A percentile compares a stretch with the other conserved stretches of the same genome.
phyloP scores from a whole-genome alignment of 2,113 vertebrate species.

The Python bivittatus region DNA sequence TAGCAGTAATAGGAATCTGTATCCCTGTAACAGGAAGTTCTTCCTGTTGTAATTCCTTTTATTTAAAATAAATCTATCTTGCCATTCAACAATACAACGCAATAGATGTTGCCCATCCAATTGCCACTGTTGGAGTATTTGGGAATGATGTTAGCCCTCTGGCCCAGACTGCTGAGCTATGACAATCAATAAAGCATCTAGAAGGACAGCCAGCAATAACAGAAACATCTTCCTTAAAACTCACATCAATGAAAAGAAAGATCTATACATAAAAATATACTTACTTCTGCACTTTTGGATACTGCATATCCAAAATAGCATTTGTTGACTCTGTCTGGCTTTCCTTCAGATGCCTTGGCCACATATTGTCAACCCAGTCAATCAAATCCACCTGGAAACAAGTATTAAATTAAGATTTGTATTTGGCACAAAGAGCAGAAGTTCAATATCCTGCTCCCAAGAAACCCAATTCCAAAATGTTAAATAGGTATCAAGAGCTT shows the following conservation, averaged over 20 bases:
- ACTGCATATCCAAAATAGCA: slow-evolving; percentile 97
- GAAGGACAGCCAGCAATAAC: background rate
- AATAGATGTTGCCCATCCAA: background rate
- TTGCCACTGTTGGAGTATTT: background rate
- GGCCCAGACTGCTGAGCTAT: background rate
- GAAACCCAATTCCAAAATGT: background rate
- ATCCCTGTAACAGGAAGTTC: background rate
- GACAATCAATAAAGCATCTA: background rate
- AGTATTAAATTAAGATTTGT: slow-evolving; percentile 5
- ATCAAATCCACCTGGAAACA: slow-evolving; percentile 91
- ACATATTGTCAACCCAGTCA: slow-evolving; percentile 99
- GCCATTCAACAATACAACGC: background rate
- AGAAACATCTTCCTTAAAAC: background rate
- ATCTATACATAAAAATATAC: slow-evolving; percentile 31
- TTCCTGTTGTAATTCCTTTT: background rate
- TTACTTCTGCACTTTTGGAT: slow-evolving; percentile 99
- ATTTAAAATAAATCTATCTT: background rate
- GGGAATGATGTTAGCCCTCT: background rate
- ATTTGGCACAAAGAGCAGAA: background rate
- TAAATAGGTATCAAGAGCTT: background rate
- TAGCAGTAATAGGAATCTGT: background rate
- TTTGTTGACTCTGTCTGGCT: slow-evolving; percentile 97
- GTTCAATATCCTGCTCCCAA: background rate
- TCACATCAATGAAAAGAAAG: background rate
- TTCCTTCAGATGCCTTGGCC: slow-evolving; percentile 97